Percentiles rank a stretch among this genome's conserved stretches.
These are phyloP conservation scores for Edolisoma coerulescens DNA, from an alignment of 2,113 vertebrate species.

Conservation along the genomic window DNA sequence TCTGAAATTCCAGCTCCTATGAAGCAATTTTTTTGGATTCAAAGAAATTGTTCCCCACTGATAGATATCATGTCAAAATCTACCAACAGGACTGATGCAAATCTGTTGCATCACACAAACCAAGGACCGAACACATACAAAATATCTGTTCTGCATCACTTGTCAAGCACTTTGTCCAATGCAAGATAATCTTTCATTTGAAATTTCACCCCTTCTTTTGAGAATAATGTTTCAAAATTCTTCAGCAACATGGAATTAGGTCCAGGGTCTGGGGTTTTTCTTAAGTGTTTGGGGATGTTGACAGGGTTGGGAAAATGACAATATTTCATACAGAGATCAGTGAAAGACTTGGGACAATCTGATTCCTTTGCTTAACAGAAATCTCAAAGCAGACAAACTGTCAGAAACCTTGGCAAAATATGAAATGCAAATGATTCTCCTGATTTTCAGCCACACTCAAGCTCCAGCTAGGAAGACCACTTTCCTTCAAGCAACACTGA, in stretches of 20 bases:
- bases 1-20: background rate
- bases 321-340: background rate
- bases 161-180: background rate
- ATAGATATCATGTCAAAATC: background rate
- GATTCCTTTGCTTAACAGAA: background rate
- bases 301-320: background rate
- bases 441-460: background rate
- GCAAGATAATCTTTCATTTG: background rate
- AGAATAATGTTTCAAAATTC: background rate
- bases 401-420: background rate
- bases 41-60: background rate
- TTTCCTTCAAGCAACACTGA: background rate
- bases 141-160: background rate
- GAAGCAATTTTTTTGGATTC: background rate
- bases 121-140: background rate
- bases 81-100: background rate
- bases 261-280: background rate
- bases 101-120: background rate
- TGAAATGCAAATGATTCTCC: background rate
- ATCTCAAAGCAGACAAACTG: background rate
- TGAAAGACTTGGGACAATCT: background rate
- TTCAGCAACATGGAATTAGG: background rate
- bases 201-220: background rate
- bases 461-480: background rate
- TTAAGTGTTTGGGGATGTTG: background rate